Percentiles rank a stretch among this genome's conserved stretches.
Evolutionary conservation across 2,113 vertebrate genomes (phyloP).

Genomic region (Chaetodon trifascialis): DNA sequence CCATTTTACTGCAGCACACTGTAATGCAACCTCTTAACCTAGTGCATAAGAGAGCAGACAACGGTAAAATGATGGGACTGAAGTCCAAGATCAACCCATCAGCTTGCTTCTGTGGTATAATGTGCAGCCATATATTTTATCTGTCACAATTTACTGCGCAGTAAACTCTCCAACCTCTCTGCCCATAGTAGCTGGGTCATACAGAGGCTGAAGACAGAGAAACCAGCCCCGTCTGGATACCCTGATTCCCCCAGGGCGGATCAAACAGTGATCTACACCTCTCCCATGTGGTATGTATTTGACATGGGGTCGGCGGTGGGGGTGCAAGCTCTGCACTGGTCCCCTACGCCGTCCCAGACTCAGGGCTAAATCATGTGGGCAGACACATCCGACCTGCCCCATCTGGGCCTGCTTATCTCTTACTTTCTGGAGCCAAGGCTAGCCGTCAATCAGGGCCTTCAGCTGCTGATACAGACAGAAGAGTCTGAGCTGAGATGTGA

Average conservation of each 20-base stretch:
- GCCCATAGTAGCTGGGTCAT: constrained; percentile 34
- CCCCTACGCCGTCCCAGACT: constrained; percentile 56
- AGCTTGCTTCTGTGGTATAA: constrained; percentile 22
- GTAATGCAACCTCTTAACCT: constrained; percentile 23
- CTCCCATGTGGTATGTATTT: constrained; percentile 77
- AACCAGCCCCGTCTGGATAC: constrained; percentile 34
- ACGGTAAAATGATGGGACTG: constrained; percentile 16
- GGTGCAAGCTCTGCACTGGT: background rate
- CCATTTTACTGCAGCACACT: constrained; percentile 15
- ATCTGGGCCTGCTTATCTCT: constrained; percentile 77
- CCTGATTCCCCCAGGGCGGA: constrained; percentile 55
- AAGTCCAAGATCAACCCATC: constrained; percentile 32
- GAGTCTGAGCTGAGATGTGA: constrained; percentile 36
- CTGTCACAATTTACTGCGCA: constrained; percentile 11
- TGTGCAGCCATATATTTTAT: constrained; percentile 32
- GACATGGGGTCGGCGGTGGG: constrained; percentile 38
- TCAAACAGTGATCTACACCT: constrained; percentile 73
- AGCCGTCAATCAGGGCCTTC: constrained; percentile 58
- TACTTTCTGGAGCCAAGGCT: constrained; percentile 54
- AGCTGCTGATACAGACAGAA: constrained; percentile 28
- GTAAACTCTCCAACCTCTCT: background rate
- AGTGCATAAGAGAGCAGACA: background rate
- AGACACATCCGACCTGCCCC: constrained; percentile 66
- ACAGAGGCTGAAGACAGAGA: constrained; percentile 45
- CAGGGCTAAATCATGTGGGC: constrained; percentile 72